These are phyloP conservation scores for Merops nubicus DNA, from an alignment of 2,113 vertebrate species.

Conservation along the genomic window DNA sequence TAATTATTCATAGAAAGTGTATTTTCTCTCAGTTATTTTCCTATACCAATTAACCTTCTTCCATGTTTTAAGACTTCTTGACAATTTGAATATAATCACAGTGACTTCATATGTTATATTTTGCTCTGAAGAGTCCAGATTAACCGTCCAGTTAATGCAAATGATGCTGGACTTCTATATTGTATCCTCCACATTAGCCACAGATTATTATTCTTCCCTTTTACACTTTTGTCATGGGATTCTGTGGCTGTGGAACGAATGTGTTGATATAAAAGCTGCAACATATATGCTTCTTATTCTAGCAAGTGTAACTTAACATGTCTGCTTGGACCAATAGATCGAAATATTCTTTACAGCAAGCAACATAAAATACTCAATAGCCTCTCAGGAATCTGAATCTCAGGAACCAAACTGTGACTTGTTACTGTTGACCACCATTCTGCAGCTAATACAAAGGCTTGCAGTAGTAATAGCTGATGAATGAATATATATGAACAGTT, in stretches of 20 bases:
- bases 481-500: background rate
- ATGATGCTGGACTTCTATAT: background rate
- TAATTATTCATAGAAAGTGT: constrained; percentile 55
- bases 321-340: constrained; percentile 1
- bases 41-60: constrained; percentile 15
- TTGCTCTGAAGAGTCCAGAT: background rate
- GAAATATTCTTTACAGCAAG: constrained; percentile 47
- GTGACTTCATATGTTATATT: background rate
- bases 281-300: constrained; percentile 18
- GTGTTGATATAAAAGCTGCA: constrained; percentile 36
- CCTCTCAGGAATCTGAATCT: constrained; percentile 7
- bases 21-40: constrained; percentile 1
- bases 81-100: background rate
- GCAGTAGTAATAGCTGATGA: background rate
- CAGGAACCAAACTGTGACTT: background rate
- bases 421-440: background rate
- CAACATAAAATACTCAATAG: background rate
- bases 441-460: constrained; percentile 17
- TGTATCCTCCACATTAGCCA: background rate
- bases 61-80: constrained; percentile 23
- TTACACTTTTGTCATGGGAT: constrained; percentile 36
- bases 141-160: background rate
- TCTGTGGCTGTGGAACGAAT: constrained; percentile 12
- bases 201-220: background rate
- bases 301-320: constrained; percentile 30